Evolutionary conservation across 2,113 vertebrate species (phyloP).

Genomic region (Chascanopsetta lugubris): DNA sequence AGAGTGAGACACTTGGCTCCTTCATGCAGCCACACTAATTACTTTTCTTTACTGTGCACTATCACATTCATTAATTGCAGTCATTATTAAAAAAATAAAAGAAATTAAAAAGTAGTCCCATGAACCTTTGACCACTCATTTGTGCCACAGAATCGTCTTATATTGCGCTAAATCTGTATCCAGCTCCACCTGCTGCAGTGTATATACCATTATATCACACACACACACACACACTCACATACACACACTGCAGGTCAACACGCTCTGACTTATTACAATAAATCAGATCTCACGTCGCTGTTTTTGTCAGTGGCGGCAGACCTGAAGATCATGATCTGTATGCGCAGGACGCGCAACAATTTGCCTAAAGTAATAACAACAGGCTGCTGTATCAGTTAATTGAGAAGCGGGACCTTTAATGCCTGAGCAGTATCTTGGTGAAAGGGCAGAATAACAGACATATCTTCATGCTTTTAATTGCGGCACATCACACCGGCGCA

Average conservation of each 20-base stretch:
- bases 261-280: background rate
- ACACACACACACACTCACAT: no score
- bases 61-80: background rate
- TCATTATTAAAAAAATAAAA: conserved; percentile 2
- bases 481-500: conserved; percentile 17
- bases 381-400: conserved; percentile 1
- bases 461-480: conserved; percentile 46
- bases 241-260: background rate
- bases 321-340: background rate
- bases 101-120: background rate
- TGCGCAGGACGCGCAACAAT: background rate
- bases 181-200: background rate
- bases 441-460: conserved; percentile 38
- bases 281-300: conserved; percentile 3
- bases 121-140: background rate
- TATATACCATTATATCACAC: background rate
- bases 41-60: conserved; percentile 2
- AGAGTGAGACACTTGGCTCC: conserved; percentile 9
- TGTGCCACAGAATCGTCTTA: background rate
- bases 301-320: background rate
- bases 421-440: conserved; percentile 6
- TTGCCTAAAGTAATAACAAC: background rate
- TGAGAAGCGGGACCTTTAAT: conserved; percentile 17
- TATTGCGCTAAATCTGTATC: background rate
- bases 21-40: conserved; percentile 25